phyloP scores from a whole-genome alignment of 2,113 vertebrate genomes.

The Peromyscus leucopus region DNA sequence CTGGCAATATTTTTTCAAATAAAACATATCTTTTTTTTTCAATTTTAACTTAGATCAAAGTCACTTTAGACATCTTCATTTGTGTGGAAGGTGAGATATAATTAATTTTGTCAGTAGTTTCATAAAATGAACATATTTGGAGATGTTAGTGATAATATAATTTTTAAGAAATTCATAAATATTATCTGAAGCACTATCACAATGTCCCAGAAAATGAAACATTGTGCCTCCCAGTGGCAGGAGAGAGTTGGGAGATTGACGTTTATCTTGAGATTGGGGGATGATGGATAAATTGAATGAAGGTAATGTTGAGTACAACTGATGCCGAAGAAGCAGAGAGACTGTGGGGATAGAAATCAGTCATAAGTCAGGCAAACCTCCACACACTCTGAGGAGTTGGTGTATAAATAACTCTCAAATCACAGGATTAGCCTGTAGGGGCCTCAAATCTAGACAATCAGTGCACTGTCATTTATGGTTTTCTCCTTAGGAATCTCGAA shows the following conservation, averaged over 20 bases:
- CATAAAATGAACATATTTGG: neutral
- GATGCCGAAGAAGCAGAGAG: neutral
- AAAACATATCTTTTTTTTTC: neutral
- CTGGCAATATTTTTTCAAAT: conserved; percentile 34
- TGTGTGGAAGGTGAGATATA: conserved; percentile 8
- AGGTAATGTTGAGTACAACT: neutral
- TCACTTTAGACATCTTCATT: conserved; percentile 29
- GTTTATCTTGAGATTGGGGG: neutral
- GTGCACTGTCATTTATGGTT: neutral
- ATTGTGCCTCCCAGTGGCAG: too few species aligned
- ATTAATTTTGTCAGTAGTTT: conserved; percentile 40
- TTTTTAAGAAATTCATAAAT: conserved; percentile 19
- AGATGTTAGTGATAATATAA: neutral
- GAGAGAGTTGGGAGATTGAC: neutral
- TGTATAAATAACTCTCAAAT: neutral
- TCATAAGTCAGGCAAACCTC: neutral
- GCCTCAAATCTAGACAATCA: neutral
- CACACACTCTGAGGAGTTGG: neutral
- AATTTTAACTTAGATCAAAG: conserved; percentile 44
- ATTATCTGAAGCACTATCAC: neutral
- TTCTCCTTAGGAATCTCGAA: neutral
- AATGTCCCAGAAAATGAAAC: neutral
- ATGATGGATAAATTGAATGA: neutral
- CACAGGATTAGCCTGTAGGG: neutral
- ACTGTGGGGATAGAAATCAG: neutral